Base-by-base conservation (phyloP, 2,888 invertebrate species). In the Temnothorax ravouxi region DNA sequence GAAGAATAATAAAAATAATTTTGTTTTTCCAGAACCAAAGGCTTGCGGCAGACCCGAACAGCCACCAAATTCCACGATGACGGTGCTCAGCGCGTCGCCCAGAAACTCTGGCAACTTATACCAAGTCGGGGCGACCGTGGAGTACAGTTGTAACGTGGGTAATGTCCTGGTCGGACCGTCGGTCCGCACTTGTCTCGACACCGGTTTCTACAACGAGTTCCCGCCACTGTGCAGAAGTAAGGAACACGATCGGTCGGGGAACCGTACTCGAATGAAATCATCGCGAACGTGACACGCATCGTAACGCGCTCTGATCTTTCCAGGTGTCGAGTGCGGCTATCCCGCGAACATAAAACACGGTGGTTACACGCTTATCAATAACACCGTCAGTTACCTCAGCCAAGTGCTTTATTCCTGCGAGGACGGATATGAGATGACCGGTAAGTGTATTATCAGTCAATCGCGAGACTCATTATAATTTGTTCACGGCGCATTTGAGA, bases 181-280 rank as follows among this genome's bases (percentile, higher is more conserved):
- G 0, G 96, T 97, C 8, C 96, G 99, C 91, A 97, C 97, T 29
- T 99, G 99, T 89, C 96, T 98, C 62, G 97, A 98, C 87, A 98
- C 98, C 6, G 99, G 99, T 62, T 99, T 99, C 95, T 99, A 98
- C 94, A 98, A 98, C 91, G 98, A 98, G 94, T 98, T 98, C 93
- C 98, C 98, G 47, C 98, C 99, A 0, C 98, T 98, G 62, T 99
- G 99, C 95, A 98, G 98, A 96, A 97, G 98, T 98, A 95, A 97
- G 97, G 47, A 79, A 38, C 44, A n/a, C 52, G n/a, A 50, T n/a
- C 8, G 15, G 25, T 25, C 44, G 1, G 2, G 13, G n/a, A 75
- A 25, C 56, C n/a, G 18, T 18, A 54, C 21, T 72, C 18, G 25
- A 21, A 41, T 47, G 18, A 75, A 66, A 76, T 76, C 18, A 64